Percentiles rank a stretch among this genome's conserved stretches.
phyloP scores from a whole-genome alignment of 1,140 invertebrate species.

The Oreohelix idahoensis region DNA sequence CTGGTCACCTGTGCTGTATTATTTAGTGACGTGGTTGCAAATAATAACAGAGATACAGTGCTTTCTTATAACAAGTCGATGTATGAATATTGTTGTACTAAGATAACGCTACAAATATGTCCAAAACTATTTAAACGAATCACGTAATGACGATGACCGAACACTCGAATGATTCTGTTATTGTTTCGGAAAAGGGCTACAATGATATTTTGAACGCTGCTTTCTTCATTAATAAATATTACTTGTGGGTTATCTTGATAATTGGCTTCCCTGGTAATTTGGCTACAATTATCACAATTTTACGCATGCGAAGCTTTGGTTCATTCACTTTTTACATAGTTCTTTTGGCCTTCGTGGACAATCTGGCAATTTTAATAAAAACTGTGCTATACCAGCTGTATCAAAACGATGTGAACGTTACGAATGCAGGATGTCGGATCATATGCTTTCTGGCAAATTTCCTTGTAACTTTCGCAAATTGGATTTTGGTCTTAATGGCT shows the following conservation, averaged over 20 bases:
- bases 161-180: background rate
- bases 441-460: slow-evolving; percentile 56
- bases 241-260: slow-evolving; percentile 29
- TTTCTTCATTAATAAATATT: slow-evolving; percentile 31
- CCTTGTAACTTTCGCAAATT: slow-evolving; percentile 58
- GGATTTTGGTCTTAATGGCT: slow-evolving; percentile 63
- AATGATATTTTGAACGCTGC: slow-evolving; percentile 1
- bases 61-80: too few relatives aligned
- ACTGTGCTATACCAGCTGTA: slow-evolving; percentile 44
- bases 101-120: too few relatives aligned
- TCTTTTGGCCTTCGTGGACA: slow-evolving; percentile 57
- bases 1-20: too few relatives aligned
- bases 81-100: too few relatives aligned
- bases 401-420: slow-evolving; percentile 38
- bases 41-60: too few relatives aligned
- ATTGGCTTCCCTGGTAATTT: slow-evolving; percentile 49
- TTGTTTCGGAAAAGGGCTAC: background rate
- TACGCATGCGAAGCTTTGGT: slow-evolving; percentile 50
- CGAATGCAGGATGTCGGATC: slow-evolving; percentile 40
- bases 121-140: background rate
- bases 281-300: slow-evolving; percentile 56
- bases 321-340: slow-evolving; percentile 59
- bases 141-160: background rate
- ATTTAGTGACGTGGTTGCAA: too few relatives aligned
- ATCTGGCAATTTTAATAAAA: slow-evolving; percentile 54